Percentiles rank a stretch among this genome's conserved stretches.
Evolutionary conservation across 2,113 vertebrate genomes (phyloP).

Genomic region (Brachyhypopomus occidentalis): DNA sequence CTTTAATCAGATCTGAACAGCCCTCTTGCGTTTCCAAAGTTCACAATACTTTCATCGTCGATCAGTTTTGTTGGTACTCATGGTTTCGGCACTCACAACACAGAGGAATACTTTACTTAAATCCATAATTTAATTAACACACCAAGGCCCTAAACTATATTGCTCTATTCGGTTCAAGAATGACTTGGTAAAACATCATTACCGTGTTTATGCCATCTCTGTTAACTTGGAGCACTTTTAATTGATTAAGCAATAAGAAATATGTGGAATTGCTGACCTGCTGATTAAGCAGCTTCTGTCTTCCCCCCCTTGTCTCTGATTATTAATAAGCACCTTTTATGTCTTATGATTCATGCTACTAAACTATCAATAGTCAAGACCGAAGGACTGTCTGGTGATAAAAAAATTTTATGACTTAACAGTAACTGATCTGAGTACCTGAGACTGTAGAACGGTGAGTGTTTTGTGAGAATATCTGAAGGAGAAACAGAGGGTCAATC

Average conservation of each 20-base stretch:
- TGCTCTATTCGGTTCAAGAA: background rate
- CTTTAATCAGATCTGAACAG: constrained; percentile 18
- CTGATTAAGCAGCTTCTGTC: constrained; percentile 1
- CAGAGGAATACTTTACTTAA: constrained; percentile 36
- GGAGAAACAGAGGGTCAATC: constrained; percentile 7
- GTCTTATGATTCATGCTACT: constrained; percentile 3
- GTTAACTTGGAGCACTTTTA: background rate
- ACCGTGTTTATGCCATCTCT: background rate
- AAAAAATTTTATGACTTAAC: background rate
- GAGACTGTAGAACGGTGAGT: background rate
- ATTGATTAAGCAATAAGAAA: constrained; percentile 23
- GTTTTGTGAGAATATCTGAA: background rate
- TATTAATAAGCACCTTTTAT: constrained; percentile 25
- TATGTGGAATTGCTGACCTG: background rate
- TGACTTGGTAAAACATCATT: background rate
- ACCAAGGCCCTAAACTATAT: background rate
- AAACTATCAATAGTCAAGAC: constrained; percentile 27
- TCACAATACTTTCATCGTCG: constrained; percentile 28
- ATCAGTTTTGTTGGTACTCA: constrained; percentile 20
- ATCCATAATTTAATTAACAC: constrained; percentile 9
- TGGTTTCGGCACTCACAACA: constrained; percentile 1
- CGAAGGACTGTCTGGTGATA: constrained; percentile 11
- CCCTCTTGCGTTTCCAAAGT: constrained; percentile 20
- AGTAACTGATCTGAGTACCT: constrained; percentile 1
- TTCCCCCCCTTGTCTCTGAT: constrained; percentile 5